Evolutionary conservation across 2,888 invertebrate species (phyloP), one percentile per base, ranked within the genome.

Genomic region (Eupsilia transversa): DNA sequence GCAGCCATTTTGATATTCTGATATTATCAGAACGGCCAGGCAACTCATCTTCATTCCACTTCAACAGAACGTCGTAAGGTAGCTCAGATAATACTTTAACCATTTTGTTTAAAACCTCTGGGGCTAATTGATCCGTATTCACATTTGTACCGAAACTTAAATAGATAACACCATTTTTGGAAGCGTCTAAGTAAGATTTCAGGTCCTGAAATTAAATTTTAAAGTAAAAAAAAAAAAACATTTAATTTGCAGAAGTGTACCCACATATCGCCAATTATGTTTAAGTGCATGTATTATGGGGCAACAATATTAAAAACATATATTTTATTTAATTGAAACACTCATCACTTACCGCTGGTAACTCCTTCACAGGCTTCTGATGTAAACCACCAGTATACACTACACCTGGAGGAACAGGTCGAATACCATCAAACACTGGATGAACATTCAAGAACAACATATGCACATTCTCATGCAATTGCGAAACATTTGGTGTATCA

Each of bases 311-410:
- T 27, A 43, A 3, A 12, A 10, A 60, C 20, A 6, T 41, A 6
- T 5, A 63, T 63, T 23, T 14, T 2, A 2, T 64, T 64, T 43
- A 2, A 23, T 23, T 61, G 1, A 10, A 33, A 7, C 0, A 10
- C 4, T 33, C 10, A 10, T 68, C n/a, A 72, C 76, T 78, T 79
- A 91, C 92, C 79, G 87, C 78, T 10, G 95, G 94, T 33, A 96
- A 85, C 0, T 92, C 88, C 57, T 93, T 91, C 3, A 88, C 72
- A 27, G 90, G 89, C 23, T 88, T 90, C 35, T 93, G 88, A 79
- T 96, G 95, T 54, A 94, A 78, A 20, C 96, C 95, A 68, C 95
- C 94, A 73, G 96, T 92, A 74, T 92, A 92, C 3, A 96, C 75
- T 3, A 94, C 88, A 73, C 89, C 89, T 0, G 95, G 93, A 20